A percentile compares a stretch with the other conserved stretches of the same genome.
These are phyloP conservation scores for Bombus pascuorum DNA, from an alignment of 1,140 invertebrate species.

Conservation along the genomic window DNA sequence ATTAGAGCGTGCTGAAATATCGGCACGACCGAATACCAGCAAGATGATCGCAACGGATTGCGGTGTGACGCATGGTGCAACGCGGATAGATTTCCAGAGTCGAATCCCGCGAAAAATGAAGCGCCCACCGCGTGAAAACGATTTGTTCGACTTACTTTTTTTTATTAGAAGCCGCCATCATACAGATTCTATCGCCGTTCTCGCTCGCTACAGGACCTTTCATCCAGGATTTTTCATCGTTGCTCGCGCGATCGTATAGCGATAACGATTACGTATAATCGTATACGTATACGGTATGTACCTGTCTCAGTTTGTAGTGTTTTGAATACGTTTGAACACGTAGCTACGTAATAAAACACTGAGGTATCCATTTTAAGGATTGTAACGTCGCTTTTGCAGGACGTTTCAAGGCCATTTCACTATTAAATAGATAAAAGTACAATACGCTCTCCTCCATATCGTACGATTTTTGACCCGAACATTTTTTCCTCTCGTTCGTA, in stretches of 20 bases:
- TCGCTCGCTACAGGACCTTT: slow-evolving; percentile 10
- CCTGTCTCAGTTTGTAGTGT: no score
- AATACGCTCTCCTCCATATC: no score
- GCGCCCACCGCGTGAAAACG: slow-evolving; percentile 1
- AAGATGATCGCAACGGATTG: slow-evolving; percentile 44
- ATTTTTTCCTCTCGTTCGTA: no score
- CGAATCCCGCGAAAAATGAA: slow-evolving; percentile 10
- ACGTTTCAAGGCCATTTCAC: no score
- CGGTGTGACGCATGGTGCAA: neutral
- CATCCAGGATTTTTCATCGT: slow-evolving; percentile 12
- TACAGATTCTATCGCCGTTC: neutral
- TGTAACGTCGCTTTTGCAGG: no score
- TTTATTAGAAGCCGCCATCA: neutral
- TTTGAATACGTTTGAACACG: no score
- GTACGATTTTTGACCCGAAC: accelerated
- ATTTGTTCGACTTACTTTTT: slow-evolving; percentile 27
- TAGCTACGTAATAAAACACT: no score
- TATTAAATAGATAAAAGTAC: no score
- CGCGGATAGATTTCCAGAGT: slow-evolving; percentile 2
- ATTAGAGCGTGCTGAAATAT: slow-evolving; percentile 41
- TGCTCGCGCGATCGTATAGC: neutral
- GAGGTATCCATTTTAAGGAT: no score
- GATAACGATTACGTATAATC: no score
- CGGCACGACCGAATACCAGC: neutral
- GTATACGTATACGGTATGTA: no score